Evolutionary conservation across 2,888 invertebrate genomes (phyloP).

Genomic region (Eupithecia centaureata): DNA sequence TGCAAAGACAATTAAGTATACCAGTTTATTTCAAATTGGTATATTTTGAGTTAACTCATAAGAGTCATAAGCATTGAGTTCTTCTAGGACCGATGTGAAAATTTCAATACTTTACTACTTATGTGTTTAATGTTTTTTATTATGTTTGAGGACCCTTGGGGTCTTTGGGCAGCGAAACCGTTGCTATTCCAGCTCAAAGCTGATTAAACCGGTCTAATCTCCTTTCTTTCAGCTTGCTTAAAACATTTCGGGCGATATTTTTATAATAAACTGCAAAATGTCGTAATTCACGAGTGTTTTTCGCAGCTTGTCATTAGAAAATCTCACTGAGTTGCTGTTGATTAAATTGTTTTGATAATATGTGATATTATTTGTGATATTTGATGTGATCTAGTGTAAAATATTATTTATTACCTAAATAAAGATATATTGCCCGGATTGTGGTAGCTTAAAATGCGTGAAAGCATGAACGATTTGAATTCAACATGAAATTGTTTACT

Average conservation of each 20-base stretch:
- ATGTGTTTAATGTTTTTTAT: not conserved
- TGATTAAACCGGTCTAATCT: not conserved
- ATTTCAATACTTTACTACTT: too few relatives aligned
- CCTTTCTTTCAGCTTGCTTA: not conserved
- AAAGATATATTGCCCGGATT: not conserved
- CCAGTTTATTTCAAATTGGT: not conserved
- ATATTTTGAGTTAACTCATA: not conserved
- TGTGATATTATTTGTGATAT: too few relatives aligned
- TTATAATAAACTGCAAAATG: too few relatives aligned
- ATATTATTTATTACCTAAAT: not conserved
- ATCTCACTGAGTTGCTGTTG: too few relatives aligned
- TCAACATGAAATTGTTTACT: not conserved
- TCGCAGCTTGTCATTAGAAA: not conserved
- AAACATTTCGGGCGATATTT: conserved; percentile 1
- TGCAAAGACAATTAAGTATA: too few relatives aligned
- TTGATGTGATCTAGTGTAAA: too few relatives aligned
- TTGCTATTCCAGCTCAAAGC: not conserved
- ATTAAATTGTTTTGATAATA: too few relatives aligned
- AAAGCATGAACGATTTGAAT: not conserved
- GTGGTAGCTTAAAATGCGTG: not conserved
- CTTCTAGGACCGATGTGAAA: too few relatives aligned
- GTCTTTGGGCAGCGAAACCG: not conserved
- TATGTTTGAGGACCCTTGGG: not conserved
- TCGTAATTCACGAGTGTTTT: too few relatives aligned
- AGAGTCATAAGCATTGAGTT: too few relatives aligned